These are phyloP conservation scores for Xylota segnis DNA, from an alignment of 2,888 invertebrate genomes.

Conservation along the genomic window DNA sequence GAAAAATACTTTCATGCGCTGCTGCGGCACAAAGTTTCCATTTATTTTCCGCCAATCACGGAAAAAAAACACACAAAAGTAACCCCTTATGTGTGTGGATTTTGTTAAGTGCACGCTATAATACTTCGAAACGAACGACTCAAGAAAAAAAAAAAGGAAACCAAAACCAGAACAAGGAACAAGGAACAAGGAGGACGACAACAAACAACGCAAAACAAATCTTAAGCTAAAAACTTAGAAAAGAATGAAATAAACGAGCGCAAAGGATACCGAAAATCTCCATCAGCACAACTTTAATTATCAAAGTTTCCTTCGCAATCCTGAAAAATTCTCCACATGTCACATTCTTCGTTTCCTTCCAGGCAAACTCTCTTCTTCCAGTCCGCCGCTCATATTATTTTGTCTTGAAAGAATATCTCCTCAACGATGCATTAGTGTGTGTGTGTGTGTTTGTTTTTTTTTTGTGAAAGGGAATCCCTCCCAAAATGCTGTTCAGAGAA, in stretches of 20 bases:
- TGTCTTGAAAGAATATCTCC: conserved; percentile 50
- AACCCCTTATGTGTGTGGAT: conserved; percentile 56
- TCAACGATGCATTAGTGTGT: conserved; percentile 2
- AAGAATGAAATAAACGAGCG: conserved; percentile 60
- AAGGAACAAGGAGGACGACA: conserved; percentile 11
- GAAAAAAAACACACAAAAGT: conserved; percentile 55
- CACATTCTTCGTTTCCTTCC: conserved; percentile 55
- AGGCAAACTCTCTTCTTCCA: conserved; percentile 51
- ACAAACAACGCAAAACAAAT: conserved; percentile 51
- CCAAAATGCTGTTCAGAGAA: conserved; percentile 41
- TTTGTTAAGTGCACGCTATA: conserved; percentile 71
- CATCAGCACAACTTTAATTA: conserved; percentile 70
- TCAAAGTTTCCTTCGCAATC: conserved; percentile 70
- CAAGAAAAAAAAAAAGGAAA: neutral
- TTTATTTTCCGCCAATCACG: conserved; percentile 36
- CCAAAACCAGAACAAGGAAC: neutral
- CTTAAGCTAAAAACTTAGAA: conserved; percentile 62
- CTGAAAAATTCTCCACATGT: conserved; percentile 72
- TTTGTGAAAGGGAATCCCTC: conserved; percentile 17
- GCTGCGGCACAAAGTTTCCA: conserved; percentile 52
- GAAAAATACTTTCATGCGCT: conserved; percentile 52
- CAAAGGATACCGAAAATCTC: conserved; percentile 64
- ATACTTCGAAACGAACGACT: conserved; percentile 34
- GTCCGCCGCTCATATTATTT: conserved; percentile 25
- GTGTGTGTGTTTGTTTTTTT: neutral